These are phyloP conservation scores for Conistra vaccinii DNA, from an alignment of 2,888 invertebrate genomes.

Conservation along the genomic window DNA sequence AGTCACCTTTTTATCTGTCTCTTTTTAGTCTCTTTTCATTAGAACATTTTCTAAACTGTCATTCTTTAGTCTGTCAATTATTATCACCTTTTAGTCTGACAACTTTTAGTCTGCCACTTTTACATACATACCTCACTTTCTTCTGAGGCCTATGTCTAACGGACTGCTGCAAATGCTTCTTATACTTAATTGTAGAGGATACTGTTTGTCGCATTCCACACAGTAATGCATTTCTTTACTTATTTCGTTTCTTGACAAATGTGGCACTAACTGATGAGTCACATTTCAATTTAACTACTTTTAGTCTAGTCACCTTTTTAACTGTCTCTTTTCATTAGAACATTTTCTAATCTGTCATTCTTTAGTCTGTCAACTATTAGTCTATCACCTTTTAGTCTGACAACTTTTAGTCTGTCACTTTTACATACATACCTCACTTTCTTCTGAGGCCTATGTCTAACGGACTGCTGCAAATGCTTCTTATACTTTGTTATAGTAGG, in stretches of 20 bases:
- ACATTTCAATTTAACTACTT: neutral
- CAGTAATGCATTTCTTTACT: slow-evolving; percentile 76
- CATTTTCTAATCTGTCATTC: neutral
- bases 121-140: slow-evolving; percentile 66
- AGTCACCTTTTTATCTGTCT: too few species aligned
- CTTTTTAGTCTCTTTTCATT: neutral
- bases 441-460: slow-evolving; percentile 70
- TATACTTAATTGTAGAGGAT: slow-evolving; percentile 72
- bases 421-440: slow-evolving; percentile 67
- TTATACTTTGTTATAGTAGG: slow-evolving; percentile 72
- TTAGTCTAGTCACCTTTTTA: neutral
- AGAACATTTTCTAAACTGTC: neutral
- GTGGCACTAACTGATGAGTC: slow-evolving; percentile 12
- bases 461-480: slow-evolving; percentile 75
- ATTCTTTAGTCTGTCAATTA: neutral
- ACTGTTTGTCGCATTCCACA: slow-evolving; percentile 81
- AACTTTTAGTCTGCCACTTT: neutral
- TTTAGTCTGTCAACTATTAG: neutral
- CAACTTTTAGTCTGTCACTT: neutral
- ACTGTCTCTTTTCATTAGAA: neutral
- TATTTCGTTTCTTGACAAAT: neutral
- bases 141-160: slow-evolving; percentile 70
- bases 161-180: slow-evolving; percentile 74
- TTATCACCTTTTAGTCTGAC: neutral
- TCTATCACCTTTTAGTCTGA: neutral